Percentiles rank a stretch among this genome's conserved stretches.
These are phyloP conservation scores for Phenganax subtilis DNA, from an alignment of 92 coral and sea anemone genomes.

Conservation along the genomic window DNA sequence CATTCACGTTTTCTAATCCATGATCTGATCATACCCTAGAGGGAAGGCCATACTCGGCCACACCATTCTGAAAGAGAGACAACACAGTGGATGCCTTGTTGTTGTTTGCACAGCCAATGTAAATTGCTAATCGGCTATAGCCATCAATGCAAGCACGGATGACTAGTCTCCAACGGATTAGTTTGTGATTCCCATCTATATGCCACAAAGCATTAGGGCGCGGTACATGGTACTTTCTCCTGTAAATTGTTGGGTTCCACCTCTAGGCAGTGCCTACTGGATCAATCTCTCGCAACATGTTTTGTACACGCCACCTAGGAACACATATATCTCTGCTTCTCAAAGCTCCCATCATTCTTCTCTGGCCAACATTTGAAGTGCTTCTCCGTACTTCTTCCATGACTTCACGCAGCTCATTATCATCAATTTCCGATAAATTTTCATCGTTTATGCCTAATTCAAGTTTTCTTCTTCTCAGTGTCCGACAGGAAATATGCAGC, in stretches of 20 bases:
- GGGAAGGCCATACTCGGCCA: conserved; percentile 24
- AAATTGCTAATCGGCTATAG: conserved; percentile 11
- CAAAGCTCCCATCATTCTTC: conserved; percentile 26
- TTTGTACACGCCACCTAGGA: conserved; percentile 25
- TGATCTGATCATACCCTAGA: conserved; percentile 17
- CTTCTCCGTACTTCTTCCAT: conserved; percentile 26
- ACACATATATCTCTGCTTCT: conserved; percentile 30
- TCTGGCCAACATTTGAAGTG: conserved; percentile 38
- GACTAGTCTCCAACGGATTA: conserved; percentile 30
- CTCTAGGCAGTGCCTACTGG: conserved; percentile 28
- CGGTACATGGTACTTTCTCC: conserved; percentile 32
- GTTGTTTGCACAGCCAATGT: conserved; percentile 37
- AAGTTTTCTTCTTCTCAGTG: conserved; percentile 33
- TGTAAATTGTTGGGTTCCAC: conserved; percentile 28
- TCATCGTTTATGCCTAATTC: conserved; percentile 37
- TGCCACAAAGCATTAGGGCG: conserved; percentile 35
- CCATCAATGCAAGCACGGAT: conserved; percentile 39
- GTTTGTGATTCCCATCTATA: conserved; percentile 34
- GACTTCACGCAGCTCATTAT: conserved; percentile 24
- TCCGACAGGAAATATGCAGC: neutral
- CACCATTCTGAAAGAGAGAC: conserved; percentile 2
- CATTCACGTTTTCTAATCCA: conserved; percentile 18
- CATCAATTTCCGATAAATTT: conserved; percentile 17
- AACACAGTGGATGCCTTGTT: conserved; percentile 28
- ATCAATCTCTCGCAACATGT: conserved; percentile 9